A percentile compares a stretch with the other conserved stretches of the same genome.
phyloP scores from a whole-genome alignment of 2,797 vertebrate species.

The Anabacerthia variegaticeps region DNA sequence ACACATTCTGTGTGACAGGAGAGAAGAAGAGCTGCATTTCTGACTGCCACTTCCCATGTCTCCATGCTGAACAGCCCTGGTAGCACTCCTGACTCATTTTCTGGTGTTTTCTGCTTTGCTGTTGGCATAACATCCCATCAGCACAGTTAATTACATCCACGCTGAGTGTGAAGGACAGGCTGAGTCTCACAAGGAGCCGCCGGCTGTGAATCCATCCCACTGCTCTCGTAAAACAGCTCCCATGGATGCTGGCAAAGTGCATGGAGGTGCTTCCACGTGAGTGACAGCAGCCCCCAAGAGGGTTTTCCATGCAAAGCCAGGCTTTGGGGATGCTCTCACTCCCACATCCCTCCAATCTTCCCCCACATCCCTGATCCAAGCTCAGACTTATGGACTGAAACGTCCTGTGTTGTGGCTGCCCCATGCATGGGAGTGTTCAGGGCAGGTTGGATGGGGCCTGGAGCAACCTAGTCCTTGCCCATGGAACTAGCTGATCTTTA shows the following conservation, averaged over 20 bases:
- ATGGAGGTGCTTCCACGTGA: rapidly evolving
- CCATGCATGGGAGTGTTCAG: not conserved
- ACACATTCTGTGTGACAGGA: not conserved
- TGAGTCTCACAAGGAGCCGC: conserved; percentile 66
- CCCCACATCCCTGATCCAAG: rapidly evolving
- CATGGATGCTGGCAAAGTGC: not conserved
- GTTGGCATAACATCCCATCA: conserved; percentile 75
- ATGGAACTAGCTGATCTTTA: not conserved
- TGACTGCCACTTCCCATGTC: not conserved
- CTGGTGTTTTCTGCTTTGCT: conserved; percentile 66
- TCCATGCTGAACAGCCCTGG: not conserved
- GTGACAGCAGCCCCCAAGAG: not conserved
- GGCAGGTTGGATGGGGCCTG: not conserved
- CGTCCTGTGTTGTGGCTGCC: not conserved
- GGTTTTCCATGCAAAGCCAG: rapidly evolving
- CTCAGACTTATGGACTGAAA: not conserved
- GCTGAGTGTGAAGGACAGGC: conserved; percentile 76
- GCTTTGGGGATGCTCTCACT: not conserved
- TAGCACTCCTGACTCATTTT: conserved; percentile 58
- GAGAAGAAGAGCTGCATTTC: not conserved
- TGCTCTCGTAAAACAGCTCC: conserved; percentile 41
- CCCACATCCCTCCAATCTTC: rapidly evolving
- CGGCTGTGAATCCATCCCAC: conserved; percentile 53
- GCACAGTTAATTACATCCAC: conserved; percentile 77
- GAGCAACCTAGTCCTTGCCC: not conserved